Conservation (phyloP, 2,113 vertebrate species). For the Grantiella picta region DNA sequence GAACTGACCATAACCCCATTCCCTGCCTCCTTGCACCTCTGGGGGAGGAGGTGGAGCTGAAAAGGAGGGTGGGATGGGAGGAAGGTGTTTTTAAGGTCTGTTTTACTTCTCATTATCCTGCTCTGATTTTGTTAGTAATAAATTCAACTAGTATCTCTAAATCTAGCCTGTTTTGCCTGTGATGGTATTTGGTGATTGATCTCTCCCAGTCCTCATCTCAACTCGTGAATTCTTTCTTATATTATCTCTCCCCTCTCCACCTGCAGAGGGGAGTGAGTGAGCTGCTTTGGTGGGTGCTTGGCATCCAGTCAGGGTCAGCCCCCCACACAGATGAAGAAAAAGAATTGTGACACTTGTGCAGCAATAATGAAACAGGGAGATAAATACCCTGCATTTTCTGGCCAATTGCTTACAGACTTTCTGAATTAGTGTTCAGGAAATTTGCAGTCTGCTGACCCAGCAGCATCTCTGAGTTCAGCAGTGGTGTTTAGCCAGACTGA, state of each 20-base stretch:
- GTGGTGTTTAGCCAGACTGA: background rate
- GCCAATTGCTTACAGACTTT: background rate
- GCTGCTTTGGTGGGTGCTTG: background rate
- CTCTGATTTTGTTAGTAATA: background rate
- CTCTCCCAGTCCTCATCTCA: background rate
- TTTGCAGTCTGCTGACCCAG: background rate
- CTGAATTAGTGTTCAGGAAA: background rate
- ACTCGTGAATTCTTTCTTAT: background rate
- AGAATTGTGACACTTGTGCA: background rate
- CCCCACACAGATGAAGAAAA: background rate
- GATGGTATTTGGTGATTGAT: background rate
- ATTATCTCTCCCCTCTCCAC: background rate
- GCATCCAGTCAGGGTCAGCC: background rate
- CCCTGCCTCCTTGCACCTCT: fast-evolving
- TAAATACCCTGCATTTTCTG: background rate
- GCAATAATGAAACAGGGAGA: background rate
- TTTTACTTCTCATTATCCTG: background rate
- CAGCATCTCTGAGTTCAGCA: background rate
- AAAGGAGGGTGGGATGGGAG: background rate
- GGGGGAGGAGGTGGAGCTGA: background rate
- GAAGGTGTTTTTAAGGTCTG: background rate
- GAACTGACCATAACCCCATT: background rate
- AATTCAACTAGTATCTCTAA: background rate
- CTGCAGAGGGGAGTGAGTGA: background rate
- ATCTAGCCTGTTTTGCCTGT: background rate